Evolutionary conservation across 2,888 invertebrate genomes (phyloP), one percentile per base, ranked within the genome.

Genomic region (Clivina fossor): DNA sequence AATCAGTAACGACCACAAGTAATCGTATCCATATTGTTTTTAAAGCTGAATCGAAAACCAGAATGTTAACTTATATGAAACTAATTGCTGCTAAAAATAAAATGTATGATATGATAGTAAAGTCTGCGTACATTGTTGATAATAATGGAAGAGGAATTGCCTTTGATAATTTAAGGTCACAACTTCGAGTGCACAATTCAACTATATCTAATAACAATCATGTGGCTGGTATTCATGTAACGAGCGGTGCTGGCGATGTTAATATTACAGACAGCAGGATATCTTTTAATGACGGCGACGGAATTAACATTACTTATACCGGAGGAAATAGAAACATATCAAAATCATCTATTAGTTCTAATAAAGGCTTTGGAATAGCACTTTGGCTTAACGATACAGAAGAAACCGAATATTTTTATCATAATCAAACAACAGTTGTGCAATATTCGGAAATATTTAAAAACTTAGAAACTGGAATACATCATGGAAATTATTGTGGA

Each of bases 101-200:
- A 77, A 84, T 85, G 19, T 93, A 87, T 70, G 96, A 97, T 71
- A 76, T 97, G 50, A 91, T 91, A 65, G 81, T 99, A 13, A 87
- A 88, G 1, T 86, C 91, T 66, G 89, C 92, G 1, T 83, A 85
- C 26, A 84, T 98, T 57, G 84, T 86, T 2, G 87, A 90, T 70
- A 99, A 99, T 75, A 87, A 88, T 63, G 97, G 97, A 0, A 85
- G 95, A 69, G 99, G 99, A n/a, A 83, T 99, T 46, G 90, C 84
- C n/a, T 83, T 92, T 9, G 93, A 95, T 71, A 93, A 94, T 71
- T 78, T 97, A 51, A 82, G 96, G 67, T 93, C 93, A 11, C 89
- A 88, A 69, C 74, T 95, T n/a, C 88, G 91, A 70, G 80, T 97
- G 43, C 88, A 92, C 66, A 82, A 86, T 30, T 88, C 88, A 8